These are phyloP conservation scores for Onychomys torridus DNA, from an alignment of 2,797 vertebrate species.

Conservation along the genomic window DNA sequence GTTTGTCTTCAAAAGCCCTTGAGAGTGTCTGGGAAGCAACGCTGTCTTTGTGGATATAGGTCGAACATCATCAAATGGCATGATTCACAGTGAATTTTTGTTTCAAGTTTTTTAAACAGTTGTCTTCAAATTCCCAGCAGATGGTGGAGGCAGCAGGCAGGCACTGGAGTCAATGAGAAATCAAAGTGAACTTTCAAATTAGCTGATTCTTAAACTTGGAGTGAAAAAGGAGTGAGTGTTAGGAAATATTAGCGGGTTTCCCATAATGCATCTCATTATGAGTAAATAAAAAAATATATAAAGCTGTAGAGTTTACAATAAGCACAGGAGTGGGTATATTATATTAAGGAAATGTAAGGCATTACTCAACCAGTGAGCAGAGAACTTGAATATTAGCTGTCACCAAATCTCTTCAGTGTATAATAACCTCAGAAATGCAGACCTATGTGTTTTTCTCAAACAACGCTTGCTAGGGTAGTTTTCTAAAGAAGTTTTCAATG, in stretches of 20 bases:
- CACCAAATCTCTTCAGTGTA: neutral
- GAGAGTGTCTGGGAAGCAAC: neutral
- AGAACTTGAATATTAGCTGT: conserved; percentile 5
- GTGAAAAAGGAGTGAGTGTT: neutral
- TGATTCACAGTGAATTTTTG: neutral
- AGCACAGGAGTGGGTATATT: neutral
- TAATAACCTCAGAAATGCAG: neutral
- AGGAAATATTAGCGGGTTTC: conserved; percentile 10
- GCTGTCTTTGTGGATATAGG: neutral
- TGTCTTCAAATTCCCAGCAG: conserved; percentile 43
- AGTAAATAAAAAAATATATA: conserved; percentile 60
- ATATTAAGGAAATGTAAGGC: neutral
- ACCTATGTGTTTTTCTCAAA: neutral
- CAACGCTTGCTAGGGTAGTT: neutral
- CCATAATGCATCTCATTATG: conserved; percentile 23
- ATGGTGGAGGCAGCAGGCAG: conserved; percentile 51
- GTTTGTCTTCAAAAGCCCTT: neutral
- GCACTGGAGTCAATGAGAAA: conserved; percentile 36
- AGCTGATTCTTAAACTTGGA: conserved; percentile 64
- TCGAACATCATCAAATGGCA: neutral
- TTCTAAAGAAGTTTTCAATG: neutral
- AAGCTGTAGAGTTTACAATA: conserved; percentile 15
- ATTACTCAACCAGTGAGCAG: neutral
- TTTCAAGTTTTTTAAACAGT: neutral
- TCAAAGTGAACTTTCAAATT: conserved; percentile 58